Conservation (phyloP, 2,888 invertebrate genomes). For the Platerodrilus igneus region DNA sequence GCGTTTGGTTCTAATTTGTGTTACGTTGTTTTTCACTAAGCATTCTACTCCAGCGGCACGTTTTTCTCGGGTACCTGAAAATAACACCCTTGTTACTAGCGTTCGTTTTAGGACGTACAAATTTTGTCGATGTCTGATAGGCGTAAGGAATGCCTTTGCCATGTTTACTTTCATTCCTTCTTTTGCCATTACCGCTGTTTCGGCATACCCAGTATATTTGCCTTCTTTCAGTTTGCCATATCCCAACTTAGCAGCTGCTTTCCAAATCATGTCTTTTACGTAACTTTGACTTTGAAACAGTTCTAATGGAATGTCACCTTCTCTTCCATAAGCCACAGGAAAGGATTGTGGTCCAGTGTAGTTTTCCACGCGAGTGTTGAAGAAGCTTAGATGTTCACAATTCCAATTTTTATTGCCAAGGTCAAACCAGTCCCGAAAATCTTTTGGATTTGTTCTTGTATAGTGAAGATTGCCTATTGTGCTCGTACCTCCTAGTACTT, state of each 20-base stretch:
- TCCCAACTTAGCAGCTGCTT: conserved; percentile 79
- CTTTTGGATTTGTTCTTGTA: conserved; percentile 58
- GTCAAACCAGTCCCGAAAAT: conserved; percentile 77
- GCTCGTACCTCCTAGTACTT: conserved; percentile 49
- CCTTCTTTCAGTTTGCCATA: conserved; percentile 59
- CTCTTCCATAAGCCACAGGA: conserved; percentile 13
- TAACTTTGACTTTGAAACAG: conserved; percentile 13
- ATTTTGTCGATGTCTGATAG: conserved; percentile 52
- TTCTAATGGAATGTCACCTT: conserved; percentile 21
- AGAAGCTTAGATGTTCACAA: conserved; percentile 66
- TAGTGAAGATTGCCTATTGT: conserved; percentile 50
- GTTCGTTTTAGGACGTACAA: conserved; percentile 56
- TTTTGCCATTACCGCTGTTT: conserved; percentile 32
- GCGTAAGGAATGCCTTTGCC: conserved; percentile 46
- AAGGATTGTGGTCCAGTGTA: conserved; percentile 14
- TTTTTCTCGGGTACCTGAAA: conserved; percentile 9
- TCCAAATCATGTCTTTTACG: conserved; percentile 35
- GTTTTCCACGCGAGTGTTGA: conserved; percentile 69
- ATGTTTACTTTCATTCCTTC: conserved; percentile 44
- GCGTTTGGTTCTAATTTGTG: conserved; percentile 46
- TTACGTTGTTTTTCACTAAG: conserved; percentile 26
- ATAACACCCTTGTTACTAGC: conserved; percentile 39
- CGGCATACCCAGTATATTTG: conserved; percentile 29
- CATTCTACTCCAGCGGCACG: conserved; percentile 47
- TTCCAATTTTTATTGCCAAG: conserved; percentile 81